Evolutionary conservation across 2,888 invertebrate species (phyloP), one percentile per base, ranked within the genome.

Genomic region (Altica lythri): DNA sequence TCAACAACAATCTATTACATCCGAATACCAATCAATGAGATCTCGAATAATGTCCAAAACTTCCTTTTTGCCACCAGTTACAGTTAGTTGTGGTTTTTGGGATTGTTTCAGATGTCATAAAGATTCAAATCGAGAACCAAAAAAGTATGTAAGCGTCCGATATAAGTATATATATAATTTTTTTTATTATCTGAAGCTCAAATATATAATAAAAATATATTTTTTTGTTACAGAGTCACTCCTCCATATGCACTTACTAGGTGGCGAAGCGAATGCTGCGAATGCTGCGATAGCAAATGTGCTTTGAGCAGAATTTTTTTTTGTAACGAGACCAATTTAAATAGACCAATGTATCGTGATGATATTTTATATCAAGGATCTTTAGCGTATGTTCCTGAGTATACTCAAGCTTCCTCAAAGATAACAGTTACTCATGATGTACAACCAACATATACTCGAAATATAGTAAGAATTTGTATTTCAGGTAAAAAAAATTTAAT

Each of bases 291-390:
- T 42, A 40, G 9, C 2, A 37, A 32, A 12, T 59, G 51, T 29
- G 17, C n/a, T n/a, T n/a, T n/a, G n/a, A n/a, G n/a, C n/a, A n/a
- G 42, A 2, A 19, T 25, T n/a, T 14, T 29, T 8, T 18, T 22
- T 16, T 46, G 30, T 4, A 19, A 2, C 1, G 35, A 30, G 5
- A 9, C 2, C 9, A 16, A 55, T 25, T 30, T 57, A 6, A 66
- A 65, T 45, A 65, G 74, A 59, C 87, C 87, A 0, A 75, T 89
- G 62, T 85, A 86, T 69, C 78, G 85, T 42, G 84, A 85, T 60
- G 89, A 90, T 68, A 85, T 89, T 45, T 87, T 88, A 73, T 89
- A 85, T 68, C 77, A 79, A n/a, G 72, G 68, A 2, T 72, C 73
- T 4, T 32, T 68, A 9, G 55, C 57, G 19, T 42, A 40, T 2